Conservation (phyloP, 2,888 invertebrate genomes). For the Heteromurus nitidus region DNA sequence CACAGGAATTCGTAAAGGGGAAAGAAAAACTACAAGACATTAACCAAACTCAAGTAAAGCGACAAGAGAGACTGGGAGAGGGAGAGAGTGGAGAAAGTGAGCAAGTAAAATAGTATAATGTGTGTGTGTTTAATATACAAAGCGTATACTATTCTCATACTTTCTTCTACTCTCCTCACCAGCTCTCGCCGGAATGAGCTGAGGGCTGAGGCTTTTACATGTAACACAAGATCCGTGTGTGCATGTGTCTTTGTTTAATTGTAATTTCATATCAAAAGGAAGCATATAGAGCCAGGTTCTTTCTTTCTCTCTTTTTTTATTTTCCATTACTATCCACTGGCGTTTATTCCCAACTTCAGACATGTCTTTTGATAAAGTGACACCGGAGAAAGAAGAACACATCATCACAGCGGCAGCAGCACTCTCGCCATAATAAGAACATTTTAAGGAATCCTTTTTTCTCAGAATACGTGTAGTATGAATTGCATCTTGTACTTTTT, state of each 20-base stretch:
- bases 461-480: too few relatives aligned
- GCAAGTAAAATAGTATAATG: too few relatives aligned
- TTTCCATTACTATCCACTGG: not conserved
- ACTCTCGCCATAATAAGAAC: too few relatives aligned
- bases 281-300: not conserved
- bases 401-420: not conserved
- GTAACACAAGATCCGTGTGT: not conserved
- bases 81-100: constrained; percentile 3
- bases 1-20: constrained; percentile 26
- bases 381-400: constrained; percentile 30
- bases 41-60: constrained; percentile 17
- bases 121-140: too few relatives aligned
- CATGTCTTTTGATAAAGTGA: constrained; percentile 47
- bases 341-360: not conserved
- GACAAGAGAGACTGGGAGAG: not conserved
- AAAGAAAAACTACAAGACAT: constrained; percentile 39
- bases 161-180: not conserved
- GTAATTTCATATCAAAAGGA: constrained; percentile 48
- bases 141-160: not conserved
- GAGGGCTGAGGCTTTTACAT: constrained; percentile 8
- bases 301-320: constrained; percentile 12
- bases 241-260: constrained; percentile 50
- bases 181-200: not conserved
- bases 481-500: too few relatives aligned
- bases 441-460: too few relatives aligned